Percentiles rank a stretch among this genome's conserved stretches.
These are phyloP conservation scores for Trachops cirrhosus DNA, from an alignment of 2,797 vertebrate species.

Conservation along the genomic window DNA sequence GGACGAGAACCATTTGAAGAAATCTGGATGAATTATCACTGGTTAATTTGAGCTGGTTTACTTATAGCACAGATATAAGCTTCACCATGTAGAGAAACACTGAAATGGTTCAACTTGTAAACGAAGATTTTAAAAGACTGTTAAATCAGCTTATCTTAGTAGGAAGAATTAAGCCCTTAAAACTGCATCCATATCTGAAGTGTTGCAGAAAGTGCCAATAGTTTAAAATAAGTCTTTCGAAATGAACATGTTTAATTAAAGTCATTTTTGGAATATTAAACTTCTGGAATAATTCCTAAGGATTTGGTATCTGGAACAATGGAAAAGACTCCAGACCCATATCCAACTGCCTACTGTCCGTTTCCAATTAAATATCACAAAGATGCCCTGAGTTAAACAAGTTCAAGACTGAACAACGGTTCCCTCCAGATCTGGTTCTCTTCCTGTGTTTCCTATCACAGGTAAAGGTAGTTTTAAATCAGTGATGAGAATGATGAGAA, in stretches of 20 bases:
- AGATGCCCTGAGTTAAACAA: neutral
- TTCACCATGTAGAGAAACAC: neutral
- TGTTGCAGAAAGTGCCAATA: slow-evolving; percentile 1
- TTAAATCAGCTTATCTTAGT: slow-evolving; percentile 9
- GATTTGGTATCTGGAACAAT: neutral
- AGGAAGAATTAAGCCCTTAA: slow-evolving; percentile 32
- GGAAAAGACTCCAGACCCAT: neutral
- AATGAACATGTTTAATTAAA: slow-evolving; percentile 42
- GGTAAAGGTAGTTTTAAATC: neutral
- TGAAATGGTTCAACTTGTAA: slow-evolving; percentile 24
- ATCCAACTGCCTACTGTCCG: neutral
- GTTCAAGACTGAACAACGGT: neutral
- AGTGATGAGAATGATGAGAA: neutral
- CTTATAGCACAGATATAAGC: neutral
- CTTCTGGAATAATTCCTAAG: slow-evolving; percentile 29
- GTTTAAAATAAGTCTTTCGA: slow-evolving; percentile 54
- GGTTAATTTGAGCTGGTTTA: slow-evolving; percentile 3
- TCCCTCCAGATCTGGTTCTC: neutral
- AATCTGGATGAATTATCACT: neutral
- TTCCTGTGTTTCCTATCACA: neutral
- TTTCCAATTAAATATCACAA: neutral
- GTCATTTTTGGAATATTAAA: slow-evolving; percentile 22
- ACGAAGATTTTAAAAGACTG: slow-evolving; percentile 2
- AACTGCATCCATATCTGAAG: slow-evolving; percentile 24
- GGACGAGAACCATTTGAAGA: slow-evolving; percentile 32